Evolutionary conservation across 1,140 invertebrate genomes (phyloP).

Genomic region (Bombyx mandarina): DNA sequence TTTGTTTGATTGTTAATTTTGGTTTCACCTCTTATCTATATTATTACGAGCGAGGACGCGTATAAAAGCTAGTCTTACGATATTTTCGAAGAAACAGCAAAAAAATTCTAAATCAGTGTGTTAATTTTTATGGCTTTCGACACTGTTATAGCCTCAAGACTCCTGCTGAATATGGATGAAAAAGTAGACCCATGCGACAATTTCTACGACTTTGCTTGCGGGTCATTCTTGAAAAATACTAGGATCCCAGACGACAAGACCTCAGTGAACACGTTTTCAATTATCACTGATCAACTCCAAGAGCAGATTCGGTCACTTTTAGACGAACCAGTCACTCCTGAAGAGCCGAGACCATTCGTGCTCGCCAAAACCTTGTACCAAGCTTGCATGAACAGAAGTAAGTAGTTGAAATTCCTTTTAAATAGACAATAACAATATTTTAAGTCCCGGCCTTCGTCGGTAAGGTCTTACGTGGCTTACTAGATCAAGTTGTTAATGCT

Average conservation of each 20-base stretch:
- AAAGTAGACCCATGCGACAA: slow-evolving; percentile 89
- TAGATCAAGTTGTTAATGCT: too few species aligned
- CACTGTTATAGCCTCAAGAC: slow-evolving; percentile 72
- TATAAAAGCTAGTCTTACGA: too few species aligned
- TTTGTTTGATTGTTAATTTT: too few species aligned
- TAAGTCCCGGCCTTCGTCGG: too few species aligned
- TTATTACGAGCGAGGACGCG: too few species aligned
- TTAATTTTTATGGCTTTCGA: too few species aligned
- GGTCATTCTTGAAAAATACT: slow-evolving; percentile 79
- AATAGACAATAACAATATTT: too few species aligned
- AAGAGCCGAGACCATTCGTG: slow-evolving; percentile 81
- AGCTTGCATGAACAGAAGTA: slow-evolving; percentile 90
- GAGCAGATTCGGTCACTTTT: slow-evolving; percentile 84
- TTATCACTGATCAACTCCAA: slow-evolving; percentile 84
- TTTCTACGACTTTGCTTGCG: slow-evolving; percentile 90
- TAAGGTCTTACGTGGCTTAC: too few species aligned
- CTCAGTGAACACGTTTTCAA: slow-evolving; percentile 84
- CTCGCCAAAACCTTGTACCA: slow-evolving; percentile 85
- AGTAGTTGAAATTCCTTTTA: slow-evolving; percentile 41
- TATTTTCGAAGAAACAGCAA: too few species aligned
- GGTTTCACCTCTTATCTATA: too few species aligned
- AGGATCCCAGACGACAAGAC: slow-evolving; percentile 87
- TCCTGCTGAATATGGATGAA: slow-evolving; percentile 81
- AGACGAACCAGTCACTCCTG: slow-evolving; percentile 75
- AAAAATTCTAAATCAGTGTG: not conserved